A percentile compares a stretch with the other conserved stretches of the same genome.
phyloP scores from a whole-genome alignment of 1,140 invertebrate genomes.

The Brachystomella parvula region DNA sequence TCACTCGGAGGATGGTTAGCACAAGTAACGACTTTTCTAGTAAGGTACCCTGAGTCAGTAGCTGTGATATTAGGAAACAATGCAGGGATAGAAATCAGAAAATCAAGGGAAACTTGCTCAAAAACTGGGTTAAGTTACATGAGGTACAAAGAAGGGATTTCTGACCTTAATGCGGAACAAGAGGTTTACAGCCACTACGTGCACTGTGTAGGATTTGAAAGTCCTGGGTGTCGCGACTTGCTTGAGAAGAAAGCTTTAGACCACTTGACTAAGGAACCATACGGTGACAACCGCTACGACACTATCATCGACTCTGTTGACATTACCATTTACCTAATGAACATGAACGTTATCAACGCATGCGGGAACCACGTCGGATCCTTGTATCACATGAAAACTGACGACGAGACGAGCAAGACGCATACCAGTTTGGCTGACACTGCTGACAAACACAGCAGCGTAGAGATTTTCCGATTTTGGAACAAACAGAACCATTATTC shows the following conservation, averaged over 20 bases:
- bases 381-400: background rate
- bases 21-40: background rate
- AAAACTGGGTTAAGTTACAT: too few species aligned
- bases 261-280: background rate
- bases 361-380: background rate
- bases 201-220: background rate
- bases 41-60: background rate
- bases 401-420: background rate
- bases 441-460: background rate
- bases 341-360: background rate
- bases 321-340: background rate
- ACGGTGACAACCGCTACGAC: background rate
- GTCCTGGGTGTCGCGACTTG: too few species aligned
- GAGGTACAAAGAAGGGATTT: background rate
- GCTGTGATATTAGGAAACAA: background rate
- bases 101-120: background rate
- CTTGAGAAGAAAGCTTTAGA: background rate
- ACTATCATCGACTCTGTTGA: background rate
- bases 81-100: background rate
- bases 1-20: constrained; percentile 7
- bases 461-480: background rate
- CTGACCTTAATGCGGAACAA: background rate
- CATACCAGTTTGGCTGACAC: background rate
- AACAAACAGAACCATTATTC: background rate
- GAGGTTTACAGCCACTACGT: background rate